Evolutionary conservation across 2,888 invertebrate genomes (phyloP).

Genomic region (Allygus modestus): DNA sequence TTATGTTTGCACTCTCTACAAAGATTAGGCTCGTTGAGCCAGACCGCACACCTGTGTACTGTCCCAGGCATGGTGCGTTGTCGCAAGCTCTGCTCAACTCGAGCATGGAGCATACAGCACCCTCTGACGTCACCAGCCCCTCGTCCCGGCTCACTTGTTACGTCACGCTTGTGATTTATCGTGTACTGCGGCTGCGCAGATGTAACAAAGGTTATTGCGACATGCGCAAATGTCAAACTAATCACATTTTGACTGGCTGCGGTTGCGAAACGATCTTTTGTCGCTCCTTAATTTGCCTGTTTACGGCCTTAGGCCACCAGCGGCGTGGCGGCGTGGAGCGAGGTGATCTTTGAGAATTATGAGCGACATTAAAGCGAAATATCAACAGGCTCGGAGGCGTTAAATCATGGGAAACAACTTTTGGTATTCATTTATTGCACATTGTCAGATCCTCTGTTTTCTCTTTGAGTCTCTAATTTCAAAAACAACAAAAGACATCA

Average conservation of each 20-base stretch:
- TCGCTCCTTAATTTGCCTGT: slow-evolving; percentile 20
- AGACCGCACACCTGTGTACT: too few relatives aligned
- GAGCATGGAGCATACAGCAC: neutral
- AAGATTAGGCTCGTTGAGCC: too few relatives aligned
- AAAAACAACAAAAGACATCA: too few relatives aligned
- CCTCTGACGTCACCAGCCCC: neutral
- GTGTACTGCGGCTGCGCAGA: slow-evolving; percentile 8
- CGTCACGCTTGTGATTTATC: slow-evolving; percentile 32
- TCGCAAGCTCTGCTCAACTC: too few relatives aligned
- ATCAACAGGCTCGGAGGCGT: neutral
- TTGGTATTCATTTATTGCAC: too few relatives aligned
- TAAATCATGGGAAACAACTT: neutral
- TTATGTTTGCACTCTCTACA: too few relatives aligned
- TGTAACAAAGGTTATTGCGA: slow-evolving; percentile 29
- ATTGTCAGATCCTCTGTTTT: too few relatives aligned
- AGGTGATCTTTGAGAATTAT: neutral
- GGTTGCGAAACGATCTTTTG: slow-evolving; percentile 5
- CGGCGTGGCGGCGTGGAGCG: neutral
- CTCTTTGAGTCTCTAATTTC: too few relatives aligned
- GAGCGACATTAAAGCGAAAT: neutral
- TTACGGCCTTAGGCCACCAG: neutral
- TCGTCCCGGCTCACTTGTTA: neutral
- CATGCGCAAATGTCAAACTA: slow-evolving; percentile 31
- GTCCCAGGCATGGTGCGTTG: too few relatives aligned
- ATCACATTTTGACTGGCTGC: slow-evolving; percentile 32